A percentile compares a stretch with the other conserved stretches of the same genome.
These are phyloP conservation scores for Chouioia cunea DNA, from an alignment of 2,888 invertebrate genomes.

Conservation along the genomic window DNA sequence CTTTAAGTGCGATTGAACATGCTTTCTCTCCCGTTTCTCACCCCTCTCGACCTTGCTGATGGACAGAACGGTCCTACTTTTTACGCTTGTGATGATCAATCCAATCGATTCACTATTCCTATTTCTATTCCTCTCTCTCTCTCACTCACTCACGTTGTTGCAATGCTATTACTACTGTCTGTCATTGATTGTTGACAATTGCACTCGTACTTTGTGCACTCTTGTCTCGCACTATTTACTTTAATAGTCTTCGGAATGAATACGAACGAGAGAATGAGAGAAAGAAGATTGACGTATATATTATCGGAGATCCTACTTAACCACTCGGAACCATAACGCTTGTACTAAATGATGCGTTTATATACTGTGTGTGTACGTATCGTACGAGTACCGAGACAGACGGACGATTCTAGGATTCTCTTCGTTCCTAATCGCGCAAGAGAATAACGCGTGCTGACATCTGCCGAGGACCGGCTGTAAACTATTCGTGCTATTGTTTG, in stretches of 20 bases:
- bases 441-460: constrained; percentile 13
- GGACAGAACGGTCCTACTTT: background rate
- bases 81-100: no score
- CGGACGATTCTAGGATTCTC: no score
- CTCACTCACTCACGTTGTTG: constrained; percentile 41
- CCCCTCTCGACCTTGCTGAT: background rate
- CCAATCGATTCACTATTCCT: no score
- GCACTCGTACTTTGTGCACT: no score
- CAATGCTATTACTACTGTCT: constrained; percentile 31
- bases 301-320: no score
- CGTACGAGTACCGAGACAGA: no score
- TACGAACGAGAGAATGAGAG: no score
- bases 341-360: no score
- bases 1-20: constrained; percentile 47
- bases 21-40: background rate
- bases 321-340: constrained; percentile 20
- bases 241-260: no score
- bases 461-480: constrained; percentile 13
- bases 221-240: no score
- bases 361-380: no score
- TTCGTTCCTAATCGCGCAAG: background rate
- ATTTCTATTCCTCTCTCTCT: background rate
- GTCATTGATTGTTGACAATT: constrained; percentile 56
- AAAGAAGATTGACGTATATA: no score
- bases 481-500: background rate